Conservation (phyloP, 2,113 vertebrate species). For the Excalfactoria chinensis region DNA sequence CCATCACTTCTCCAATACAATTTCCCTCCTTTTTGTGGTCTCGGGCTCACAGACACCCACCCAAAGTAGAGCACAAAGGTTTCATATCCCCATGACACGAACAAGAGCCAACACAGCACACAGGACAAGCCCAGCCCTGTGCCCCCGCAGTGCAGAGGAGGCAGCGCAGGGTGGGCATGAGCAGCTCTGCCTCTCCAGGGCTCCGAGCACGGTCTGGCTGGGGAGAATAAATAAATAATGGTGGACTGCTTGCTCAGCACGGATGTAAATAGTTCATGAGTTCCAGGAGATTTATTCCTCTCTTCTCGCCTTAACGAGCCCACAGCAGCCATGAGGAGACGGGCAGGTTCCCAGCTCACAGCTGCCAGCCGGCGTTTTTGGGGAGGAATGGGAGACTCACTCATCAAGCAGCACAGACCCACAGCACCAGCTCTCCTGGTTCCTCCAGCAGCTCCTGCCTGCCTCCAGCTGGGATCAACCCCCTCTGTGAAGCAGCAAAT, state of each 20-base stretch:
- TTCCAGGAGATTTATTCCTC: slow-evolving; percentile 23
- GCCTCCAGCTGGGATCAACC: neutral
- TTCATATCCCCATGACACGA: neutral
- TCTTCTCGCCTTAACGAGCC: slow-evolving; percentile 5
- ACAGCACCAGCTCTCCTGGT: accelerated
- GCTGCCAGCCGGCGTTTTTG: accelerated
- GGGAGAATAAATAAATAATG: slow-evolving; percentile 46
- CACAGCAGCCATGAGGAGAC: neutral
- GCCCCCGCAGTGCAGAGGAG: neutral
- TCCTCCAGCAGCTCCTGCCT: neutral
- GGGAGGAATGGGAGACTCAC: neutral
- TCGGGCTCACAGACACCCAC: neutral
- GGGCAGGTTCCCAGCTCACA: neutral
- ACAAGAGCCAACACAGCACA: neutral
- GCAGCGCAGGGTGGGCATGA: accelerated
- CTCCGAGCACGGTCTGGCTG: neutral
- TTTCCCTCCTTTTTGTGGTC: neutral
- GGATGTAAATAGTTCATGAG: slow-evolving; percentile 42
- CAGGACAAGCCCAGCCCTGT: accelerated
- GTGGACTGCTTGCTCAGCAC: slow-evolving; percentile 14
- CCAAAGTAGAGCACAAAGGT: neutral
- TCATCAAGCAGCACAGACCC: neutral
- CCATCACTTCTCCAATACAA: accelerated
- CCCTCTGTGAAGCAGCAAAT: neutral
- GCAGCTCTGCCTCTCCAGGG: neutral